Percentiles rank a stretch among this genome's conserved stretches.
These are phyloP conservation scores for Peucedramus taeniatus DNA, from an alignment of 2,113 vertebrate genomes.

Conservation along the genomic window DNA sequence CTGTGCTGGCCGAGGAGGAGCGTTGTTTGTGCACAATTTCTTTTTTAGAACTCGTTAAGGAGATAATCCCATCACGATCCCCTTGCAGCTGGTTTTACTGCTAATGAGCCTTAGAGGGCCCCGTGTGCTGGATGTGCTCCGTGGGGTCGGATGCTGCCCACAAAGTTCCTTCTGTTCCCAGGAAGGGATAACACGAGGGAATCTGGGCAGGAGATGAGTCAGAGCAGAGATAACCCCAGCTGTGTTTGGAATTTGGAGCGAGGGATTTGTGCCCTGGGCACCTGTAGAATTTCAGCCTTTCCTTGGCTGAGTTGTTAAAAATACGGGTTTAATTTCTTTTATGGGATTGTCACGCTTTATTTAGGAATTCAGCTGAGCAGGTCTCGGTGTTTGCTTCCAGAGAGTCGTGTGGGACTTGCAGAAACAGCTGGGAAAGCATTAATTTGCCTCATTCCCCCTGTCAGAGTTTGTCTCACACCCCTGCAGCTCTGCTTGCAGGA, in stretches of 20 bases:
- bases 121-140: neutral
- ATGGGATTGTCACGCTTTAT: fast-evolving
- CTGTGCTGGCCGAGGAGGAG: neutral
- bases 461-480: fast-evolving
- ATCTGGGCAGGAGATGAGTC: neutral
- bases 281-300: neutral
- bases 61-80: neutral
- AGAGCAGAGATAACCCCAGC: neutral
- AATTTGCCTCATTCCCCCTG: fast-evolving
- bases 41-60: neutral
- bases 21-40: neutral
- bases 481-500: neutral
- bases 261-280: neutral
- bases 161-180: neutral
- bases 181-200: neutral
- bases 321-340: fast-evolving
- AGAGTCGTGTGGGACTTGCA: neutral
- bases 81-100: neutral
- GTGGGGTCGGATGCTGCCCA: neutral
- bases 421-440: neutral
- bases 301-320: neutral
- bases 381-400: fast-evolving
- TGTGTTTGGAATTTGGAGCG: fast-evolving
- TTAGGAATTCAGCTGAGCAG: neutral
- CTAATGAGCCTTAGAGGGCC: neutral